Evolutionary conservation across 2,797 vertebrate species (phyloP), one percentile per base, ranked within the genome.

Genomic region (Naso thynnoides): DNA sequence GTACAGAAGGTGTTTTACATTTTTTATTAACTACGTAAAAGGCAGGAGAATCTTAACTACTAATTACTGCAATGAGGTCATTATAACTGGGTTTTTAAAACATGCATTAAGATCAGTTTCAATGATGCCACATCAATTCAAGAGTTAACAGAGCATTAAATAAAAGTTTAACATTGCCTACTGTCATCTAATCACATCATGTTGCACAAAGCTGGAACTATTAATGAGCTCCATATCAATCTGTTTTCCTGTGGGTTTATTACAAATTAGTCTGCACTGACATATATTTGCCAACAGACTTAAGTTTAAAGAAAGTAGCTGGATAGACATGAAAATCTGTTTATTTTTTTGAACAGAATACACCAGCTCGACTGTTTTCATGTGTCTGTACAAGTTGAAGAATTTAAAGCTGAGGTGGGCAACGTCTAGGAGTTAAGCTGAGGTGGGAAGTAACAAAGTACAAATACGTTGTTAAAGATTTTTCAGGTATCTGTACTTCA

Each of bases 171-270:
- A 49, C 55, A 50, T n/a, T 49, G 42, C 39, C 18, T 36, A 36
- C 27, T 69, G 53, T 64, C 59, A 36, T 56, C 62, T 76, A 24
- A 48, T 64, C 29, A n/a, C 45, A 64, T 54, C 45, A 45, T 8
- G 3, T 29, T 59, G 39, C 39, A 52, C 14, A 75, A 23, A 68
- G 44, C 0, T 54, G 38, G 26, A 73, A 24, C 45, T 68, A 56
- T 42, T 74, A 73, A 73, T 77, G 64, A 71, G 69, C 47, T 59
- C 19, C 54, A 75, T 57, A 54, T 73, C 64, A 68, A 47, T 19
- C 8, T 61, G 21, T 64, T 74, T 81, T 45, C 26, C 39, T 38
- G 10, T 39, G 60, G 44, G 42, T 50, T 76, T 27, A 57, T 57
- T 45, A 62, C 7, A 16, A 60, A 59, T 68, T 38, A 71, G 8